phyloP scores from a whole-genome alignment of 2,888 invertebrate genomes.

The Heliothis peltigera region DNA sequence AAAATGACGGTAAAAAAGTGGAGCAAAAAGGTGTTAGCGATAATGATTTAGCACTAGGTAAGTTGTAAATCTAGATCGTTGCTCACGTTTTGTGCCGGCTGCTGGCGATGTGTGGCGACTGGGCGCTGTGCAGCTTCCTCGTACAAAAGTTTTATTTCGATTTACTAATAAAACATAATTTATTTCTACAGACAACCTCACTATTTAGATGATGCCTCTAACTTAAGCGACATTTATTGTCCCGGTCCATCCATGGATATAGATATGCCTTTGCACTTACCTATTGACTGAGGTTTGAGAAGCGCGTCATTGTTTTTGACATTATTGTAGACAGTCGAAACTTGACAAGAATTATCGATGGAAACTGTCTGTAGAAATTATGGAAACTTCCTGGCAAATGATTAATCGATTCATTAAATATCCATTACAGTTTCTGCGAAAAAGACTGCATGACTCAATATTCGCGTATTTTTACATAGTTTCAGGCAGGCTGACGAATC shows the following conservation, averaged over 20 bases:
- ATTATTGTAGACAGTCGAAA: too few species aligned
- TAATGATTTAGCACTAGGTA: slow-evolving; percentile 32
- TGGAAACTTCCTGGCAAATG: too few species aligned
- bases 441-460: not conserved
- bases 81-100: slow-evolving; percentile 48
- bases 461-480: not conserved
- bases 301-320: too few species aligned
- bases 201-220: too few species aligned
- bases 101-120: slow-evolving; percentile 50
- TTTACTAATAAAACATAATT: slow-evolving; percentile 2
- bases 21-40: slow-evolving; percentile 33
- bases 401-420: not conserved
- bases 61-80: slow-evolving; percentile 54
- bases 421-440: not conserved
- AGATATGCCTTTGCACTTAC: too few species aligned
- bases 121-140: slow-evolving; percentile 36
- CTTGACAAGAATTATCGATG: too few species aligned
- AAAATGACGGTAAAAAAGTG: slow-evolving; percentile 34
- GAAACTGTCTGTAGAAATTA: too few species aligned
- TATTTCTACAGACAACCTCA: too few species aligned
- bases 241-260: not conserved
- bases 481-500: not conserved
- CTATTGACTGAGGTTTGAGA: too few species aligned
- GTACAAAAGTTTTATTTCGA: slow-evolving; percentile 8
- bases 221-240: too few species aligned